Conservation (phyloP, 2,797 vertebrate species). For the Uromys caudimaculatus region DNA sequence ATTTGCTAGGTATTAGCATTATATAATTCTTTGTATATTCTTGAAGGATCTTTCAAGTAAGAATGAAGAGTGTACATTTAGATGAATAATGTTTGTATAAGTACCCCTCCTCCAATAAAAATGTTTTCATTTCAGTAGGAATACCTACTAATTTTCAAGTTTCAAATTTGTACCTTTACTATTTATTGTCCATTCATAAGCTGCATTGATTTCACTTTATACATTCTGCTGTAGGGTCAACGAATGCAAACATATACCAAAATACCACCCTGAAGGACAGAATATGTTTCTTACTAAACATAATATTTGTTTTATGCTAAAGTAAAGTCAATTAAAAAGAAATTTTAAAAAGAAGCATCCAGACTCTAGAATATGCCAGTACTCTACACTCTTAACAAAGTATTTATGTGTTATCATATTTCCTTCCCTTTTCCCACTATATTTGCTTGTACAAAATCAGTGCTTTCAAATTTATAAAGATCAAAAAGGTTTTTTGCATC, state of each 20-base stretch:
- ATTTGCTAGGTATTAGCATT: not conserved
- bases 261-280: conserved; percentile 23
- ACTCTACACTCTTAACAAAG: not conserved
- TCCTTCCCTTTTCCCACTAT: not conserved
- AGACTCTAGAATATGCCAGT: not conserved
- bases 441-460: conserved; percentile 31
- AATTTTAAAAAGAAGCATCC: conserved; percentile 40
- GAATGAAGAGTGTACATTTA: not conserved
- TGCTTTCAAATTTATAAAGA: not conserved
- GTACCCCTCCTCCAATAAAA: not conserved
- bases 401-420: conserved; percentile 18
- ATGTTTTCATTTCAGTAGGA: conserved; percentile 16
- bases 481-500: conserved; percentile 13
- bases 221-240: conserved; percentile 31
- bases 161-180: conserved; percentile 31
- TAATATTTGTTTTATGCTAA: conserved; percentile 52
- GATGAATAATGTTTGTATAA: not conserved
- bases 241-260: conserved; percentile 18
- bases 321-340: conserved; percentile 35
- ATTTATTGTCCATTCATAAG: conserved; percentile 1
- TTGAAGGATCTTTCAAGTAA: conserved; percentile 12
- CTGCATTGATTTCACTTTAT: conserved; percentile 32
- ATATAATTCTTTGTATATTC: not conserved
- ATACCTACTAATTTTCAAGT: conserved; percentile 43
- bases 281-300: not conserved